Base-by-base conservation (phyloP, 1,140 invertebrate genomes). In the Eupristina koningsbergeri region DNA sequence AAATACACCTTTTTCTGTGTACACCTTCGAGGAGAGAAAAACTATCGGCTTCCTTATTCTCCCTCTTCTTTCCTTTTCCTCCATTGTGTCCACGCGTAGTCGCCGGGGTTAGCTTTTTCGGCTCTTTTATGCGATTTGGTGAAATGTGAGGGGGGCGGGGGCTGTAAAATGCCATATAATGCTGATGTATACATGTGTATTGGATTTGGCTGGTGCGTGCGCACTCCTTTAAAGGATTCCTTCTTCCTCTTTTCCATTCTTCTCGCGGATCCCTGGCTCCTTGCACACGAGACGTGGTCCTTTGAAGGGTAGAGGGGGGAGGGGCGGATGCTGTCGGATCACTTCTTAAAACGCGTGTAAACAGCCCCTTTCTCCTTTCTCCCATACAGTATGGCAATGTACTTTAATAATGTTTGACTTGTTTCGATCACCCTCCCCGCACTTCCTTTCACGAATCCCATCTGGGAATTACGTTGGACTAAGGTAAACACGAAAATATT, bases 331-430 rank as follows among this genome's bases (percentile, higher is more conserved):
- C 1, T 17, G 7, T 9, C 34, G 76, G 61, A 61, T 77, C n/a
- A n/a, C n/a, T n/a, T 36, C 41, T 79, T 69, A 34, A 53, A 79
- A 47, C 45, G 29, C 58, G 63, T 41, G 39, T 45, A 58, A 80
- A 53, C 78, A 80, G 45, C 78, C 45, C 64, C 17, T 61, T n/a
- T 31, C 31, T 45, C 19, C 15, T n/a, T 53, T 61, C 58, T 74
- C 50, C 15, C 41, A 41, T 34, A 1, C 1, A 7, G 36, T 6
- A 67, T 41, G 29, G 80, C 47, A 79, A 79, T 45, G 83, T 77
- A 58, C 69, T 84, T 67, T 84, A 84, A 81, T 76, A 80, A 84
- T 84, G 83, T 84, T 84, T 84, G 83, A 80, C 77, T 84, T 81
- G 78, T 26, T 73, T 78, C 75, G 36, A 17, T 36, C 69, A 31